Evolutionary conservation across 2,113 vertebrate genomes (phyloP), one percentile per base, ranked within the genome.

Genomic region (Vidua chalybeata): DNA sequence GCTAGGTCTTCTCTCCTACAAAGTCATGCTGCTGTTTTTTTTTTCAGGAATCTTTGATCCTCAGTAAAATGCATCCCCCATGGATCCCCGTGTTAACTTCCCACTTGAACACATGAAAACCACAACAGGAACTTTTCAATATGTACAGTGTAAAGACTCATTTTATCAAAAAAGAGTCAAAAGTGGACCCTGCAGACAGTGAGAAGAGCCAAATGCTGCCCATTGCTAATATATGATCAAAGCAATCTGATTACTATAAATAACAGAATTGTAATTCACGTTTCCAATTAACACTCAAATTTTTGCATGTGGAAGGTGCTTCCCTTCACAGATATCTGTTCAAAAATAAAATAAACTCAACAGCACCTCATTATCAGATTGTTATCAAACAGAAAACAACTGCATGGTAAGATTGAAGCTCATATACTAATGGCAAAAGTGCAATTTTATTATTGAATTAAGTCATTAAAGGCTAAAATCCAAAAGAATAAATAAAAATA

Each of bases 361-460:
- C 26, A 43, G 30, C 19, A 66, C 13, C 14, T 64, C 10, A 62
- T 71, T 62, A 39, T 43, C 20, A 62, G 5, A 19, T 58, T 80
- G 52, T n/a, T 77, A 35, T 31, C 20, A 33, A 41, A 45, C 0
- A 51, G 51, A 76, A 76, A 58, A 49, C 10, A 89, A 30, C 3
- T 1, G 0, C 6, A 43, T 15, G 4, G 15, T 54, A 86, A 64
- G 23, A 67, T 1, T 2, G 0, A 39, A 90, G 20, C 33, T 77
- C 26, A 39, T 51, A 28, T 9, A 24, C 4, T 61, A 45, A 61
- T 39, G 22, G 6, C 10, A 33, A 41, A 90, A 71, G 7, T 46
- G 30, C 10, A 55, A 52, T 75, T 74, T 77, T 39, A 28, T 77
- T 69, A 62, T 4, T 61, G 11, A 66, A 77, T 63, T 16, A 61